Base-by-base conservation (phyloP, 2,888 invertebrate genomes). In the Drosophila prostipennis region DNA sequence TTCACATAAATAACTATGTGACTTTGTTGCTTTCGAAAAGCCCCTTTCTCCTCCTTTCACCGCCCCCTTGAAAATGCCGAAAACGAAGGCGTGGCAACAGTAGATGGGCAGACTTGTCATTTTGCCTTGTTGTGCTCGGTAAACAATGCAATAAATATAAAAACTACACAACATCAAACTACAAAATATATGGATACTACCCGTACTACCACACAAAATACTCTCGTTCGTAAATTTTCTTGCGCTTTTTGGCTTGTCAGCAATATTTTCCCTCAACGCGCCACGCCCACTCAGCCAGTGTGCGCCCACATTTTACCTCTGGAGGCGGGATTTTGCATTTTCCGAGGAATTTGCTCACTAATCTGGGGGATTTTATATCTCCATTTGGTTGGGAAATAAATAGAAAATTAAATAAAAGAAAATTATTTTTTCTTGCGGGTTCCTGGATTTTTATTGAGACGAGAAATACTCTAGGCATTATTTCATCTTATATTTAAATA, bases 121-220 rank as follows among this genome's bases (percentile, higher is more conserved):
- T 63, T 52, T 63, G 43, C 46, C 46, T 46, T 51, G 29, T 16
- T 42, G 16, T 39, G 39, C 37, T 39, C 37, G 51, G 51, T 53
- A 61, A 63, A 53, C 64, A 65, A 61, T 63, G 64, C 63, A 53
- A 65, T 63, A 63, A 65, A 65, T 63, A 63, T 46, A 53, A 53
- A 58, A 58, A 45, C 51, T 32, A 64, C 29, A 51, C 34, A 60
- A 60, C 61, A 61, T 61, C 45, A 63, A 45, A 52, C 49, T 51
- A 37, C 43, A 51, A 60, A 61, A 14, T 36, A 49, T 26, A 40
- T 40, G 51, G 32, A 26, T 26, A 26, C 26, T 26, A 26, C 26
- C 6, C 26, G 26, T 52, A 14, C 51, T 32, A 6, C 39, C 39
- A 5, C 37, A 34, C 23, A 46, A 39, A 51, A 51, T 32, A 23